Conservation (phyloP, 2,113 vertebrate genomes). For the Clarias magur region DNA sequence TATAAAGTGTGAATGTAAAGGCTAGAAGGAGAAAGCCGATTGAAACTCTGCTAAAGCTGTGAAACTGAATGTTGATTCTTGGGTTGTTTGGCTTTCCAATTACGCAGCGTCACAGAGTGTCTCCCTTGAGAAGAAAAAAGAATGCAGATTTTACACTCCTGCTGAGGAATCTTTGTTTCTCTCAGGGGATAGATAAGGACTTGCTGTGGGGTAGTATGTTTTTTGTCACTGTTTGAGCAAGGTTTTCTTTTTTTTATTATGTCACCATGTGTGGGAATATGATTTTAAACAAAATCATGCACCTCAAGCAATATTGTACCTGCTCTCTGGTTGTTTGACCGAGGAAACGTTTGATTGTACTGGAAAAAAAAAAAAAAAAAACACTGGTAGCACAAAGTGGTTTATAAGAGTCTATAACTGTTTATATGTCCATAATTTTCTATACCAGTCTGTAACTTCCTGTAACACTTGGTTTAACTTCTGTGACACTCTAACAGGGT, state of each 20-base stretch:
- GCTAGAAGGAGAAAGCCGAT: not conserved
- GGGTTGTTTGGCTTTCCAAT: slow-evolving; percentile 22
- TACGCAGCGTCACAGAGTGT: slow-evolving; percentile 1
- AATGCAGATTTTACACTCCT: slow-evolving; percentile 29
- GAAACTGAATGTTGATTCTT: not conserved
- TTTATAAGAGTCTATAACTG: not conserved
- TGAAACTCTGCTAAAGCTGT: not conserved
- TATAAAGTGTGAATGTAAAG: not conserved
- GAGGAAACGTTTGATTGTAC: not conserved
- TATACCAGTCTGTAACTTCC: not conserved
- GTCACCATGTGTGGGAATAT: not conserved
- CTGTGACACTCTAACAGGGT: too few species aligned
- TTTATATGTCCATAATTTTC: not conserved
- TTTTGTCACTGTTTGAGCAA: slow-evolving; percentile 29
- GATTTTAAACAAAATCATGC: not conserved
- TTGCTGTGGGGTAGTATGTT: slow-evolving; percentile 41
- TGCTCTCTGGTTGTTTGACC: not conserved
- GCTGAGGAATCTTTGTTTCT: slow-evolving; percentile 39
- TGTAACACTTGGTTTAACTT: too few species aligned
- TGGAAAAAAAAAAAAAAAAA: not conserved
- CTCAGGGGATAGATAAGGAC: slow-evolving; percentile 35
- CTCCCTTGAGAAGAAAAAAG: slow-evolving; percentile 2
- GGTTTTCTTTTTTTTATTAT: slow-evolving; percentile 4
- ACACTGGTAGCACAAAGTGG: not conserved
- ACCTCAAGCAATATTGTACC: not conserved